Base-by-base conservation (phyloP, 1,140 invertebrate genomes). In the Alviniconcha marisindica region DNA sequence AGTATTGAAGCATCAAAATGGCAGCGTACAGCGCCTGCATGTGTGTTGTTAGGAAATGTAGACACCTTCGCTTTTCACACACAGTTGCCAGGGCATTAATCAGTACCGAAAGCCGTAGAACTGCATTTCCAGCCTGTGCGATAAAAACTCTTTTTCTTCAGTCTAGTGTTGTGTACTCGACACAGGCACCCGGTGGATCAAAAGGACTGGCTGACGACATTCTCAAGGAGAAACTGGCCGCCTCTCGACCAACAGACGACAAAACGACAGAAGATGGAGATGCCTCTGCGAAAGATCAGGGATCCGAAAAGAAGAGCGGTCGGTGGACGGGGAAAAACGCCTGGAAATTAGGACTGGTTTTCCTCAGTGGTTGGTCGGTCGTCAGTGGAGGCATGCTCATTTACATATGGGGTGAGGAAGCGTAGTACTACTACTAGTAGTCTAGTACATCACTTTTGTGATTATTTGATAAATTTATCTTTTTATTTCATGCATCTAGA, bases 301-400 rank as follows among this genome's bases (percentile, higher is more conserved):
- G 78, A 24, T 80, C 78, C 38, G 79, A 81, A 31, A 48, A 77
- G 44, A 84, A 83, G 73, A 69, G 77, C 28, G 78, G 83, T 21
- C 83, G 54, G 66, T 87, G 84, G 83, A 85, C 83, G 0, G 86
- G 86, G 14, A 85, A 83, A 66, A 87, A 87, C 83, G 84, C 84
- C 7, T 87, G 86, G 86, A 87, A 85, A 44, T 71, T 87, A 14
- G 86, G 86, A 5, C 69, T 87, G 18, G 60, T 77, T 42, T 81
- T 84, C 33, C 76, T 86, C 18, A 79, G 85, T 28, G 85, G 85
- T 18, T 86, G 81, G 77, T 42, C 48, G 15, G 31, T 83, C 15
- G 24, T 83, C 14, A 76, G 80, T 51, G 76, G 78, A 38, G 85
- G 85, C 28, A 33, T 80, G 18, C 42, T 86, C 31, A 33, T 84